Evolutionary conservation across 2,888 invertebrate species (phyloP), one percentile per base, ranked within the genome.

Genomic region (Epinotia brunnichana): DNA sequence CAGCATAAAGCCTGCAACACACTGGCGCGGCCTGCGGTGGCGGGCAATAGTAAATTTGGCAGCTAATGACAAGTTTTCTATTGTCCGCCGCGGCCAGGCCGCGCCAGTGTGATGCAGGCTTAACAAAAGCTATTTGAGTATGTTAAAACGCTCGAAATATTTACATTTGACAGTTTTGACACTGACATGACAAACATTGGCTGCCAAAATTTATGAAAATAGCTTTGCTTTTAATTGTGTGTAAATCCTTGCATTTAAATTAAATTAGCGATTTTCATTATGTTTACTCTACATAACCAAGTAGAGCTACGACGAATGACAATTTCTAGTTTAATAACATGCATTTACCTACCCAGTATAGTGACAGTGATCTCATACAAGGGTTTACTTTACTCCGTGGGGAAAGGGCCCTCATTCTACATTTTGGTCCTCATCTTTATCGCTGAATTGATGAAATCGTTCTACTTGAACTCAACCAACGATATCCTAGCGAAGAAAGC

Each of bases 271-370:
- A 56, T 29, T 62, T 53, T 66, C 29, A 80, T 41, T 44, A 92
- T 93, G 92, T 91, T 92, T 85, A 85, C 88, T 1, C 59, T 91
- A 70, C 84, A 88, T 60, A 88, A 90, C 83, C 88, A 91, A 75
- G 77, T 90, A 63, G 92, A 92, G 83, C 77, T 91, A 70, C 82
- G 90, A 80, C 87, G 87, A 83, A 84, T 90, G 51, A 91, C 90
- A 13, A 82, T 94, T 77, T 94, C 94, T 51, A 94, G 94, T 84
- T 87, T 94, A 44, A 87, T 95, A 76, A 95, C 95, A 53, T 95
- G 95, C 80, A 92, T 95, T 85, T 95, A 95, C 81, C 88, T 95
- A 77, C 94, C 95, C 3, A 91, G 91, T 74, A 92, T 95, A 74
- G 82, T 95, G 48, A 91, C 94, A 69, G 87, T 94, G 51, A 87